Evolutionary conservation across 2,888 invertebrate genomes (phyloP), one percentile per base, ranked within the genome.

Genomic region (Lasioglossum pauxillum): DNA sequence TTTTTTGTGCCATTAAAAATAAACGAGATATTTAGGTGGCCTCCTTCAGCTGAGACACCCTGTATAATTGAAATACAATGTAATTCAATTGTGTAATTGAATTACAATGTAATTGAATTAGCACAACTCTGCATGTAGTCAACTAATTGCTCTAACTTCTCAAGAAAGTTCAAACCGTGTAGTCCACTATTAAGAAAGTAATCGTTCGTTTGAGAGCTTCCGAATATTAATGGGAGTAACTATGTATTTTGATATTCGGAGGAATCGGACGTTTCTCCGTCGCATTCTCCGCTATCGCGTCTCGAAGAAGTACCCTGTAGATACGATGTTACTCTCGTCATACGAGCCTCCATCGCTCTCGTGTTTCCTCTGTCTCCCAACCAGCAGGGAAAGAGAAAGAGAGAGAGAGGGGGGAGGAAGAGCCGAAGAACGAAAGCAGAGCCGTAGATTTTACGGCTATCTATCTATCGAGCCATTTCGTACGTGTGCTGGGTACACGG

Each of bases 381-480:
- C n/a, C 23, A n/a, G n/a, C 57, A 49, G 19, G 1, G 5, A 49
- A 5, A 49, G 53, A 2, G 5, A 8, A 23, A 23, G 53, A 23
- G 49, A 5, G 49, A 14, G 23, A 23, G 23, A 35, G 35, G 0
- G 35, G 0, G n/a, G 7, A 23, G 31, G 75, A 75, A 60, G n/a
- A 57, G 19, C 72, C 69, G 44, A n/a, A 78, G 79, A 41, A 64
- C 44, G 75, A 60, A 67, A 73, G 78, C 78, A 75, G 78, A 78
- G 69, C 75, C 86, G 77, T 80, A 76, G 79, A 81, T 92, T 93
- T 91, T 89, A 92, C 90, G 90, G 83, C 91, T 90, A 93, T 93
- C 93, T 91, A 92, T 93, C 93, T 88, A 89, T 93, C 92, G 92
- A 91, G 90, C 91, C 88, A 91, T 93, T 92, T 89, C 90, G 93